These are phyloP conservation scores for Gopherus flavomarginatus DNA, from an alignment of 2,113 vertebrate genomes.

Conservation along the genomic window DNA sequence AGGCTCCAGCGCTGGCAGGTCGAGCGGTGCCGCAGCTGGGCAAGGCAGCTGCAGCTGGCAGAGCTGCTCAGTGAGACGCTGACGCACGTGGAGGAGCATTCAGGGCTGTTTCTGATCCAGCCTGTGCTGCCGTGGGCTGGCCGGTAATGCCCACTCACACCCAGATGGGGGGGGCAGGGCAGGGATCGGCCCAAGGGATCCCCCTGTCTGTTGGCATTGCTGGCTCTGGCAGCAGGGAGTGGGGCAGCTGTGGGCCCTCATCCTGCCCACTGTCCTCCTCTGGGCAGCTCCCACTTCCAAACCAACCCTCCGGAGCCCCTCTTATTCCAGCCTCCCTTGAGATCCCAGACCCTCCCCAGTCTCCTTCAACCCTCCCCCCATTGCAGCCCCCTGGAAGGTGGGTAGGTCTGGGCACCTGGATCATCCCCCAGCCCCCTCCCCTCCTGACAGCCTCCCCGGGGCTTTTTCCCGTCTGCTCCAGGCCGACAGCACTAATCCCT, in stretches of 20 bases:
- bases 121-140: not conserved
- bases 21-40: not conserved
- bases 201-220: no score
- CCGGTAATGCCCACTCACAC: not conserved
- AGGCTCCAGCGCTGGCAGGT: not conserved
- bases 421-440: not conserved
- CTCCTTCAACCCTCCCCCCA: not conserved
- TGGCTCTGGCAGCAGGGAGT: not conserved
- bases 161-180: not conserved
- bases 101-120: not conserved
- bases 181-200: no score
- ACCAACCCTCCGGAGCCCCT: not conserved
- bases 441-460: not conserved
- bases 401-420: no score
- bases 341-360: not conserved
- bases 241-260: not conserved
- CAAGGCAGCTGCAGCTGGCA: not conserved
- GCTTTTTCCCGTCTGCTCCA: not conserved
- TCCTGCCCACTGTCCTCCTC: not conserved
- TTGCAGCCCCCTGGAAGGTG: not conserved
- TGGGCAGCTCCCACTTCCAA: not conserved
- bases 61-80: not conserved
- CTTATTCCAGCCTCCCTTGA: not conserved
- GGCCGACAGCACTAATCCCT: not conserved
- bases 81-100: not conserved